Percentiles rank a stretch among this genome's conserved stretches.
These are phyloP conservation scores for Chelonia mydas DNA, from an alignment of 2,797 vertebrate genomes.

Conservation along the genomic window DNA sequence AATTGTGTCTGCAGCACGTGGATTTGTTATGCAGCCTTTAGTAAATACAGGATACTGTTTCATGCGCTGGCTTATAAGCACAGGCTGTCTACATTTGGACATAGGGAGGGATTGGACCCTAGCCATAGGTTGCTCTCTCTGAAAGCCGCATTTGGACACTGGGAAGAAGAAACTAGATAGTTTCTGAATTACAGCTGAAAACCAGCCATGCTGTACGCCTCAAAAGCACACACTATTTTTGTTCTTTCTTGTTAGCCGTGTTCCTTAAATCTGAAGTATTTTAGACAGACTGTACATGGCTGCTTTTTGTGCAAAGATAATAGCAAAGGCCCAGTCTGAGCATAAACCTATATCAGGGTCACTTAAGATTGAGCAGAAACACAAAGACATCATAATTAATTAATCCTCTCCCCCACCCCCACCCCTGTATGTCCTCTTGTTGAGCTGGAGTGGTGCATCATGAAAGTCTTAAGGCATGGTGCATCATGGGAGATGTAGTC, in stretches of 20 bases:
- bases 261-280: neutral
- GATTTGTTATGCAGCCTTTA: neutral
- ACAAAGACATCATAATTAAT: neutral
- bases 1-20: neutral
- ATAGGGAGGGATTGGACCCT: neutral
- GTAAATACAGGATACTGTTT: neutral
- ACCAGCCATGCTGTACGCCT: neutral
- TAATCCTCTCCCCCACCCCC: neutral
- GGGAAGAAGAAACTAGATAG: neutral
- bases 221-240: neutral
- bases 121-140: neutral
- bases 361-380: neutral
- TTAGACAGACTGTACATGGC: rapidly evolving
- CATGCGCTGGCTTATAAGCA: neutral
- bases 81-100: neutral
- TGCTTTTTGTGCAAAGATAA: neutral
- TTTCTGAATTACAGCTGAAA: neutral
- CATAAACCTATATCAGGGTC: neutral
- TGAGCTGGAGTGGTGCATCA: rapidly evolving
- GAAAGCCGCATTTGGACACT: neutral
- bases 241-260: neutral
- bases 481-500: no score
- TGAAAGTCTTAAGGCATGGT: neutral
- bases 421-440: neutral
- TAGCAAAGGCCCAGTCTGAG: neutral